Conservation (phyloP, 2,797 vertebrate species). For the Rhabdophis nuchalis region DNA sequence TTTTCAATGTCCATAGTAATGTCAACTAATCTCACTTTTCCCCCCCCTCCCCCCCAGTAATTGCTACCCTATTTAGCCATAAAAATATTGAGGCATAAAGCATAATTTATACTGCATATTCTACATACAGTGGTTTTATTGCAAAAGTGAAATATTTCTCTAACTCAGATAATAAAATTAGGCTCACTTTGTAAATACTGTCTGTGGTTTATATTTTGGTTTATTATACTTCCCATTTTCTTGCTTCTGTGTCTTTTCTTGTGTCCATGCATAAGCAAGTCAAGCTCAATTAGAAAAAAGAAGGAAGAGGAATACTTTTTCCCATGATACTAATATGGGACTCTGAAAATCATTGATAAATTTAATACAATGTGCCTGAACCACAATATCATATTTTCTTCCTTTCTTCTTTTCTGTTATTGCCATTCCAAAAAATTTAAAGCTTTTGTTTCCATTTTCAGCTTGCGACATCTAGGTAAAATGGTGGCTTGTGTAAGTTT, state of each 20-base stretch:
- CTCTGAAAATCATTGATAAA: constrained; percentile 63
- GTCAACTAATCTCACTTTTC: neutral
- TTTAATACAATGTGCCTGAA: constrained; percentile 6
- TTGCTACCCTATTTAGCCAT: constrained; percentile 20
- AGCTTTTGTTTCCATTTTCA: neutral
- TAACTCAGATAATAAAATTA: constrained; percentile 68
- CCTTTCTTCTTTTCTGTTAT: neutral
- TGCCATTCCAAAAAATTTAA: neutral
- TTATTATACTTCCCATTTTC: constrained; percentile 67
- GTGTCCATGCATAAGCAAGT: constrained; percentile 66
- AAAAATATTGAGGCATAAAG: constrained; percentile 50
- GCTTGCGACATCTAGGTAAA: neutral
- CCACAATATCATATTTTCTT: neutral
- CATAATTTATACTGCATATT: constrained; percentile 57
- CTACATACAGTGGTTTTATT: constrained; percentile 59
- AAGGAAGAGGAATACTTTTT: constrained; percentile 64
- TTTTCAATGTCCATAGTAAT: neutral
- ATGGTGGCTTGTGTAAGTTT: neutral
- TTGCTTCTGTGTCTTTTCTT: constrained; percentile 66
- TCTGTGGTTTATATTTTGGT: constrained; percentile 67
- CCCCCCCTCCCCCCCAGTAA: constrained; percentile 8
- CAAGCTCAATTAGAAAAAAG: constrained; percentile 68
- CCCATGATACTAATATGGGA: constrained; percentile 53
- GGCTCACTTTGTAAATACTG: constrained; percentile 63
- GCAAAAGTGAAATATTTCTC: constrained; percentile 67